Conservation (phyloP, 2,113 vertebrate species). For the Colaptes auratus region DNA sequence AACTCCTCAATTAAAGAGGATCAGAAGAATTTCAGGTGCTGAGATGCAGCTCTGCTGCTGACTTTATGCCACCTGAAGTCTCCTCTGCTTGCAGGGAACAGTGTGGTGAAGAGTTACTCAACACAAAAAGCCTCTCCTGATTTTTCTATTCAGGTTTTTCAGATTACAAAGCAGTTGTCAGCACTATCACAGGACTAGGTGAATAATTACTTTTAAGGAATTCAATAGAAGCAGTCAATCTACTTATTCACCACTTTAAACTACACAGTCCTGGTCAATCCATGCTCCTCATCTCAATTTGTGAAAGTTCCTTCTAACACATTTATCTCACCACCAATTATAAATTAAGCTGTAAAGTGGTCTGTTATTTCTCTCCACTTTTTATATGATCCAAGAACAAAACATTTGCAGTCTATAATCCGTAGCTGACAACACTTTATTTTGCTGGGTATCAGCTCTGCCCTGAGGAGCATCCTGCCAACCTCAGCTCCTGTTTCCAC, state of each 20-base stretch:
- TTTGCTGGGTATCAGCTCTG: neutral
- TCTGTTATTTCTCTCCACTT: neutral
- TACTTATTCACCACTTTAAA: neutral
- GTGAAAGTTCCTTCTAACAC: neutral
- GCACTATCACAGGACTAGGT: neutral
- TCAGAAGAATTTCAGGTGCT: neutral
- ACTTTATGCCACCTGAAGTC: accelerated
- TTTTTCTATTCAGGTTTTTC: neutral
- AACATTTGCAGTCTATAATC: neutral
- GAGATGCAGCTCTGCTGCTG: neutral
- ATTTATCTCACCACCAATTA: neutral
- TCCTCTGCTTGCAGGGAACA: neutral
- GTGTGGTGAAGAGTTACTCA: neutral
- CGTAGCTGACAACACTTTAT: neutral
- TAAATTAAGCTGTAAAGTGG: neutral
- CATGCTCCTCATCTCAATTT: neutral
- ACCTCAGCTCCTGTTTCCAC: neutral
- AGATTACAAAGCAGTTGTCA: neutral
- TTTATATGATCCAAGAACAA: neutral
- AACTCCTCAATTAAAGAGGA: neutral
- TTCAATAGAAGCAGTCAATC: neutral
- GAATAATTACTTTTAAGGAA: neutral
- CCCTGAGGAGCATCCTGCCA: neutral
- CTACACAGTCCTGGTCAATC: neutral
- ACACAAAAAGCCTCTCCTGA: neutral